Conservation (phyloP, 2,113 vertebrate species). For the Mormyrus lacerda region DNA sequence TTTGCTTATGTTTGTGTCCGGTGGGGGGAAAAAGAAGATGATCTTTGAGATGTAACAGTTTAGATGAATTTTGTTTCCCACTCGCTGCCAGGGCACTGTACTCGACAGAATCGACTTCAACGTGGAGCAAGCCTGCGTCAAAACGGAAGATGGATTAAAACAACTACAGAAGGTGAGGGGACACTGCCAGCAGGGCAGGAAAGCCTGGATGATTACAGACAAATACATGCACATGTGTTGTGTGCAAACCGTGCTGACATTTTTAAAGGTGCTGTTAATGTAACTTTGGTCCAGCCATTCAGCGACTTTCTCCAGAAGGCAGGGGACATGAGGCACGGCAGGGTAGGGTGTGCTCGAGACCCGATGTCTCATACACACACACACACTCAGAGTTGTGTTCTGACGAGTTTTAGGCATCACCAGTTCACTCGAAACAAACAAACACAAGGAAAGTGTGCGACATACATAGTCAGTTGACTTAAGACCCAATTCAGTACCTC, state of each 20-base stretch:
- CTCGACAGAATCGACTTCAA: slow-evolving; percentile 97
- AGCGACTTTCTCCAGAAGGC: neutral
- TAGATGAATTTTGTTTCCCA: neutral
- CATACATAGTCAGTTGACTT: neutral
- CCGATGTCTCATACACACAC: neutral
- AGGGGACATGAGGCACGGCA: neutral
- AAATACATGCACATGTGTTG: neutral
- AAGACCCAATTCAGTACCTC: neutral
- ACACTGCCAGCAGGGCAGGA: neutral
- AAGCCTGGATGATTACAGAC: neutral
- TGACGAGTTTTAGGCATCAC: neutral
- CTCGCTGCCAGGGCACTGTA: slow-evolving; percentile 76
- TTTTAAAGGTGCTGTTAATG: neutral
- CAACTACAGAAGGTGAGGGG: slow-evolving; percentile 88
- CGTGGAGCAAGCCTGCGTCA: slow-evolving; percentile 91
- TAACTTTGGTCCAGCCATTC: neutral
- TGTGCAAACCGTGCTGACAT: neutral
- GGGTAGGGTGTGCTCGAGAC: neutral
- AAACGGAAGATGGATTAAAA: slow-evolving; percentile 93
- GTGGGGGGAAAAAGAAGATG: no score
- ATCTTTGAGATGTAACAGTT: neutral
- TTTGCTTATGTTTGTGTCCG: neutral
- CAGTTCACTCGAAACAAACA: neutral
- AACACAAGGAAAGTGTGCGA: neutral
- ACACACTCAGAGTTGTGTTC: neutral